Conservation (phyloP, 2,888 invertebrate genomes). For the Geotrupes spiniger region DNA sequence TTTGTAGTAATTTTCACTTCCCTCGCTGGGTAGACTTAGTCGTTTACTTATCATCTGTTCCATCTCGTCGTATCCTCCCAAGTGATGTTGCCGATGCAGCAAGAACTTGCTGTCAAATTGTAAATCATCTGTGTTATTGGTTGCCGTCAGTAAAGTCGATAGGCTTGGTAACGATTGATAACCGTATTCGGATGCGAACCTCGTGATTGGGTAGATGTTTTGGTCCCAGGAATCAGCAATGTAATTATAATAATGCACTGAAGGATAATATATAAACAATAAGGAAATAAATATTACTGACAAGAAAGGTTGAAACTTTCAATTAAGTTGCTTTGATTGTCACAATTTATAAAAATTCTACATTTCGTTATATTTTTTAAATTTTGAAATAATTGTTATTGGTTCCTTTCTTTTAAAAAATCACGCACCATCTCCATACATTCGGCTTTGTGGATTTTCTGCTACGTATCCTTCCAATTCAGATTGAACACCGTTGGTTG, state of each 20-base stretch:
- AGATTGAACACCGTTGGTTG: conserved; percentile 78
- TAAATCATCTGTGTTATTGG: conserved; percentile 54
- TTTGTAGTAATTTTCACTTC: conserved; percentile 58
- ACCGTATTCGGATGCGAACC: conserved; percentile 96
- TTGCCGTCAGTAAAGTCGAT: conserved; percentile 62
- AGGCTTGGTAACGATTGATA: conserved; percentile 85
- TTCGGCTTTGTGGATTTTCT: conserved; percentile 69
- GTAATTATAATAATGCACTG: conserved; percentile 90
- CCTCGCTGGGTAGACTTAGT: conserved; percentile 59
- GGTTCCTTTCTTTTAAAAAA: background rate
- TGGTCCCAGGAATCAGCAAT: conserved; percentile 76
- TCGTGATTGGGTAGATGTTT: conserved; percentile 70
- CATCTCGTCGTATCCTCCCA: conserved; percentile 66
- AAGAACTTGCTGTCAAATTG: conserved; percentile 59
- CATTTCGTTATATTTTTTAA: background rate
- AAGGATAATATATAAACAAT: conserved; percentile 31
- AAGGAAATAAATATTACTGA: background rate
- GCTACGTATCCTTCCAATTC: conserved; percentile 76
- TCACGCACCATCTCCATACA: conserved; percentile 79
- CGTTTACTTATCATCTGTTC: conserved; percentile 60
- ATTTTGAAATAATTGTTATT: background rate
- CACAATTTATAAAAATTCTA: no score
- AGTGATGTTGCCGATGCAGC: conserved; percentile 83
- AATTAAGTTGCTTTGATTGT: no score
- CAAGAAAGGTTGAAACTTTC: conserved; percentile 2